Conservation (phyloP, 1,140 invertebrate species). For the Trichoplusia ni region DNA sequence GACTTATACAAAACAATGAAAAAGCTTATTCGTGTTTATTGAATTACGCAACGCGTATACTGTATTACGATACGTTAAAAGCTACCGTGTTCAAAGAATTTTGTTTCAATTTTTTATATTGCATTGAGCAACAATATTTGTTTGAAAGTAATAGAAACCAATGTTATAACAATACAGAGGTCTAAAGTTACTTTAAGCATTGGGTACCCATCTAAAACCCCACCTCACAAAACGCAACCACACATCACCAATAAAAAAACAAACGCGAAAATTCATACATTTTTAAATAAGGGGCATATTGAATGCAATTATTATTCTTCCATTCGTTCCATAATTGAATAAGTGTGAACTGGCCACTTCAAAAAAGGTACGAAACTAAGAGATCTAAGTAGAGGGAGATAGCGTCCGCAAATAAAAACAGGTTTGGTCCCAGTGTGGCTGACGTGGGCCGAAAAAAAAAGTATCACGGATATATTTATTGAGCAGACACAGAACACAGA, state of each 20-base stretch:
- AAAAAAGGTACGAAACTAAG: constrained; percentile 27
- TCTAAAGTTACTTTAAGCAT: too few species aligned
- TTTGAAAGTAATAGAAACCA: too few species aligned
- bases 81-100: neutral
- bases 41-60: neutral
- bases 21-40: neutral
- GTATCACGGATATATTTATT: constrained; percentile 58
- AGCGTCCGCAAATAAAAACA: constrained; percentile 47
- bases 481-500: too few species aligned
- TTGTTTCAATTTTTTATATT: neutral
- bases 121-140: too few species aligned
- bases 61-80: neutral
- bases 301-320: neutral
- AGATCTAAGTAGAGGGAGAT: constrained; percentile 37
- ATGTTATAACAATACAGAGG: too few species aligned
- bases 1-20: neutral
- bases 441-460: constrained; percentile 49
- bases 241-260: too few species aligned
- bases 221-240: too few species aligned
- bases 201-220: too few species aligned
- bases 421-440: constrained; percentile 48
- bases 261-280: too few species aligned
- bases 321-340: constrained; percentile 1
- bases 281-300: too few species aligned
- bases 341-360: constrained; percentile 23